Base-by-base conservation (phyloP, 2,797 vertebrate species). In the Crax fasciolata region DNA sequence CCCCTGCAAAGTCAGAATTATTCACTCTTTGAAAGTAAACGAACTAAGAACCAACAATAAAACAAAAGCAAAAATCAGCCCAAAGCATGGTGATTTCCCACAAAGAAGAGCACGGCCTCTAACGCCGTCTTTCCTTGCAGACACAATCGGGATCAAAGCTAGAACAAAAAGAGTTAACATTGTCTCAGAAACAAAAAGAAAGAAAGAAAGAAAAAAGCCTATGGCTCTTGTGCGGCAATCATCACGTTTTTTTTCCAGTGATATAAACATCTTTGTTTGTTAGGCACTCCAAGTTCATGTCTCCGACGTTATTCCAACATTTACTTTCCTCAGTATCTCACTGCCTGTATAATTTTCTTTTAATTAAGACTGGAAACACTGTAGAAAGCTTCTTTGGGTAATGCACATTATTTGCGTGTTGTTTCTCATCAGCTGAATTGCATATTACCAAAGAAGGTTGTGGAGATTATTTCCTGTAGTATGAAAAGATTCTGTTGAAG, bases 351-450 rank as follows among this genome's bases (percentile, higher is more conserved):
- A 54, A 93, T 95, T 96, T 93, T 82, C 74, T 90, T 88, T 89
- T 93, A 93, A 88, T 93, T 90, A 95, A 94, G 89, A 95, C 88
- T 94, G 92, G 94, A 97, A 95, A 96, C 92, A 66, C 94, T 96
- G 93, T 93, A 74, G 94, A 95, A 95, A 93, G 89, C 94, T 96
- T 93, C 94, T 93, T 89, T 74, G 86, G 72, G 86, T 93, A 93
- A 95, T 84, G 71, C 81, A 73, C 75, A 93, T 93, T 13, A 15
- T 94, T 95, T 91, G 71, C 75, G 54, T 91, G 71, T 92, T 91
- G 58, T 72, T 94, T 87, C 81, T 89, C 73, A 65, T 90, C 91
- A 62, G 67, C 73, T 89, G 87, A 90, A 80, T 66, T 85, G 94
- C 59, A 9, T 92, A 70, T 93, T 86, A 90, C 96, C 94, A 95